phyloP scores from a whole-genome alignment of 1,140 invertebrate species.

The Aporrectodea caliginosa region DNA sequence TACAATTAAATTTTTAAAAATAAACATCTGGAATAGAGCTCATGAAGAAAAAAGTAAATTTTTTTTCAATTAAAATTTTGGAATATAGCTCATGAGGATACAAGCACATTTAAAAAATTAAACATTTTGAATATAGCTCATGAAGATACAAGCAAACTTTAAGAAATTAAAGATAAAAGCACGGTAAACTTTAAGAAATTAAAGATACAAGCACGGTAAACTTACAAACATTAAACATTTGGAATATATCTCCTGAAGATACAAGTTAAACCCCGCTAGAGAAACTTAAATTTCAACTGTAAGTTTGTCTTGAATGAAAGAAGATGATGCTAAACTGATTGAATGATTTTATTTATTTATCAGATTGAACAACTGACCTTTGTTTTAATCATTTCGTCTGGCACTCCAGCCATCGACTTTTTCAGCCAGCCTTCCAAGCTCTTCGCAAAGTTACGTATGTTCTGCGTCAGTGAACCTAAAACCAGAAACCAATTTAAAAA shows the following conservation, averaged over 20 bases:
- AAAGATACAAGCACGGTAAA: neutral
- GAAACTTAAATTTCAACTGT: too few relatives aligned
- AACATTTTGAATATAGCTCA: too few relatives aligned
- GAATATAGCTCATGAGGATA: too few relatives aligned
- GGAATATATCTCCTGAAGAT: neutral
- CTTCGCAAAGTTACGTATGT: slow-evolving; percentile 89
- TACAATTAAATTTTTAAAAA: neutral
- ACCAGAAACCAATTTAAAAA: too few relatives aligned
- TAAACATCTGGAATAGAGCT: too few relatives aligned
- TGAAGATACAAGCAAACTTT: neutral
- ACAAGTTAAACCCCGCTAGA: neutral
- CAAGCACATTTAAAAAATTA: too few relatives aligned
- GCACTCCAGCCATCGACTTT: slow-evolving; percentile 79
- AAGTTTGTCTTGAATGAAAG: neutral
- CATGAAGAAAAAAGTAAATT: too few relatives aligned
- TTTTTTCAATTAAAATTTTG: too few relatives aligned
- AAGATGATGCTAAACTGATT: neutral
- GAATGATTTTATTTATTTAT: neutral
- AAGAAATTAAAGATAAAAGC: neutral
- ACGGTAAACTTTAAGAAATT: neutral
- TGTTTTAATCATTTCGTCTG: slow-evolving; percentile 74
- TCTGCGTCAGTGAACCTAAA: slow-evolving; percentile 80
- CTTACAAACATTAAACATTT: neutral
- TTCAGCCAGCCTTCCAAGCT: slow-evolving; percentile 82
- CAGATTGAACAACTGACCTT: slow-evolving; percentile 62